Percentiles rank a stretch among this genome's conserved stretches.
Evolutionary conservation across 2,888 invertebrate species (phyloP).

Genomic region (Synergus gifuensis): DNA sequence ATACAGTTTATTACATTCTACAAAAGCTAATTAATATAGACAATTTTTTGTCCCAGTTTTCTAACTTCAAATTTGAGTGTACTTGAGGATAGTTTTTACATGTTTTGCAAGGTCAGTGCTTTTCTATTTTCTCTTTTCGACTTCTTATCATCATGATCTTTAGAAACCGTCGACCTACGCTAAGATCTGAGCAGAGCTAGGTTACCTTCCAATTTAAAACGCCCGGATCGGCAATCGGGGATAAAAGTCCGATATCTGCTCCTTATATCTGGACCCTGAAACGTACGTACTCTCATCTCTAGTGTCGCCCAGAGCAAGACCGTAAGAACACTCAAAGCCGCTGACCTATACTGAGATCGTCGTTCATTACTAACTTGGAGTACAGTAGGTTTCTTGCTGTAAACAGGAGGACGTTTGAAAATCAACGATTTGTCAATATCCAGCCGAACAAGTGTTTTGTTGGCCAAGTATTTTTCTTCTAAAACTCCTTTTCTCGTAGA

Average conservation of each 20-base stretch:
- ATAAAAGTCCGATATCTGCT: slow-evolving; percentile 50
- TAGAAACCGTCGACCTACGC: slow-evolving; percentile 7
- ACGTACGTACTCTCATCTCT: neutral
- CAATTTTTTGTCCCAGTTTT: too few relatives aligned
- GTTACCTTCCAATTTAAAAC: slow-evolving; percentile 52
- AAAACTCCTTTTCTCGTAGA: neutral
- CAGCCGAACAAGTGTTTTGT: neutral
- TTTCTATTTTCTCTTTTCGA: neutral
- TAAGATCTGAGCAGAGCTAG: slow-evolving; percentile 37
- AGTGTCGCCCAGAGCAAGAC: neutral
- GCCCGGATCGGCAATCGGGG: slow-evolving; percentile 46
- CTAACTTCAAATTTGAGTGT: too few relatives aligned
- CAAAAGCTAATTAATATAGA: too few relatives aligned
- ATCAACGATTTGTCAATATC: neutral
- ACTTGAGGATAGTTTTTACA: too few relatives aligned
- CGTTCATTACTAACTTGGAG: slow-evolving; percentile 16
- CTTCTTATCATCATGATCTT: slow-evolving; percentile 6
- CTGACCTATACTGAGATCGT: slow-evolving; percentile 17
- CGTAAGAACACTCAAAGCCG: neutral
- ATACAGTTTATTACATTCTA: too few relatives aligned
- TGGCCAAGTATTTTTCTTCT: neutral
- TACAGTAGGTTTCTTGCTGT: neutral
- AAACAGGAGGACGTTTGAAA: neutral
- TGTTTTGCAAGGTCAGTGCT: neutral
- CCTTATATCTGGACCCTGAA: slow-evolving; percentile 41